A percentile compares a stretch with the other conserved stretches of the same genome.
Evolutionary conservation across 2,797 vertebrate species (phyloP).

Genomic region (Anisognathus igniventris): DNA sequence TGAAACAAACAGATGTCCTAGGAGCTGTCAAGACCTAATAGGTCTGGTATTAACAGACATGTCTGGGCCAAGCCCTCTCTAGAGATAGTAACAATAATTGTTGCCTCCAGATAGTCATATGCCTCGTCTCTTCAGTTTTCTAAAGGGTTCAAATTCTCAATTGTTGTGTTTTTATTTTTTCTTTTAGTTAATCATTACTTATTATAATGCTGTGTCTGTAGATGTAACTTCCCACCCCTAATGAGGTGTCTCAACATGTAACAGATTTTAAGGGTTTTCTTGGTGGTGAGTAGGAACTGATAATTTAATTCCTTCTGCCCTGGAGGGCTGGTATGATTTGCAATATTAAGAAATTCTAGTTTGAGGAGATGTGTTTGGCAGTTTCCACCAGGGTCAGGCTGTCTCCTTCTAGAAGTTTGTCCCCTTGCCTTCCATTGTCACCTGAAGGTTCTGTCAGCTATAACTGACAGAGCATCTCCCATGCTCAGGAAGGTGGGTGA

Average conservation of each 20-base stretch:
- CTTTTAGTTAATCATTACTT: background rate
- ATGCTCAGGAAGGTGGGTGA: background rate
- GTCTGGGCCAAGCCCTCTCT: conserved; percentile 66
- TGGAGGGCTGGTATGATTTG: background rate
- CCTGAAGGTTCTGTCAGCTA: background rate
- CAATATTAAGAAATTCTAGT: background rate
- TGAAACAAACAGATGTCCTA: conserved; percentile 54
- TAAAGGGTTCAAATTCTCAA: conserved; percentile 21
- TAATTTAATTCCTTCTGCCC: conserved; percentile 25
- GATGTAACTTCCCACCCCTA: background rate
- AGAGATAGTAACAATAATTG: conserved; percentile 63
- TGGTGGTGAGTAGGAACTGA: background rate
- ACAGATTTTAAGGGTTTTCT: background rate
- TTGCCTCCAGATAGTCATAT: conserved; percentile 52
- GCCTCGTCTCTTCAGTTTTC: conserved; percentile 30
- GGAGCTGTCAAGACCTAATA: conserved; percentile 68
- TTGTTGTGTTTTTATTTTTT: background rate
- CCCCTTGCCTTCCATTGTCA: background rate
- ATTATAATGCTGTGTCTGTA: background rate
- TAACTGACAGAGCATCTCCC: background rate
- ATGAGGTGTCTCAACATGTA: background rate
- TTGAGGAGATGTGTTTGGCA: background rate
- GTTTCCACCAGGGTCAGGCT: background rate
- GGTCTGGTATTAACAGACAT: conserved; percentile 69
- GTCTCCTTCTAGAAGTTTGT: background rate